phyloP scores from a whole-genome alignment of 2,113 vertebrate genomes.

The Lathamus discolor region DNA sequence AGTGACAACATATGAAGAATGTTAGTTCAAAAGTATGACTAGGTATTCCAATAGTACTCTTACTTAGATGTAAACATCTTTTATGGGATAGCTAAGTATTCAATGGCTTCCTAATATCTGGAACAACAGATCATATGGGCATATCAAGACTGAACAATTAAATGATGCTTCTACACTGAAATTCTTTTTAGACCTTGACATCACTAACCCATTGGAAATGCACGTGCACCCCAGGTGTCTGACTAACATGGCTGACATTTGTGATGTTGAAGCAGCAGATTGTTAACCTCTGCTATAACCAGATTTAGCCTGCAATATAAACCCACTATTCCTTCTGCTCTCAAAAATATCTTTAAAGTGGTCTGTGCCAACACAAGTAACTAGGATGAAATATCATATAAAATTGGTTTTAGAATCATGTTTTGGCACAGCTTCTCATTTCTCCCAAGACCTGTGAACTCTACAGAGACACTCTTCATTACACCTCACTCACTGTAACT shows the following conservation, averaged over 20 bases:
- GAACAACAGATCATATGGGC: accelerated
- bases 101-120: background rate
- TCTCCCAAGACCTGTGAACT: background rate
- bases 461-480: background rate
- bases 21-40: background rate
- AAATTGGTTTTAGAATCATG: background rate
- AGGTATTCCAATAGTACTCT: background rate
- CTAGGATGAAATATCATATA: background rate
- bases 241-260: background rate
- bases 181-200: background rate
- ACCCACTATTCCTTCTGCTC: background rate
- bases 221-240: background rate
- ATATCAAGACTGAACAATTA: background rate
- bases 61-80: background rate
- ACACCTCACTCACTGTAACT: background rate
- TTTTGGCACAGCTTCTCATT: background rate
- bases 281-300: background rate
- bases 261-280: background rate
- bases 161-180: background rate
- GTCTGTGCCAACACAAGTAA: background rate
- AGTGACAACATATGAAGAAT: background rate
- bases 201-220: background rate
- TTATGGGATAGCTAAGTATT: background rate
- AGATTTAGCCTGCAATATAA: background rate
- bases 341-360: background rate